A percentile compares a stretch with the other conserved stretches of the same genome.
Conservation (phyloP, 2,797 vertebrate genomes). For the Danio albolineatus region DNA sequence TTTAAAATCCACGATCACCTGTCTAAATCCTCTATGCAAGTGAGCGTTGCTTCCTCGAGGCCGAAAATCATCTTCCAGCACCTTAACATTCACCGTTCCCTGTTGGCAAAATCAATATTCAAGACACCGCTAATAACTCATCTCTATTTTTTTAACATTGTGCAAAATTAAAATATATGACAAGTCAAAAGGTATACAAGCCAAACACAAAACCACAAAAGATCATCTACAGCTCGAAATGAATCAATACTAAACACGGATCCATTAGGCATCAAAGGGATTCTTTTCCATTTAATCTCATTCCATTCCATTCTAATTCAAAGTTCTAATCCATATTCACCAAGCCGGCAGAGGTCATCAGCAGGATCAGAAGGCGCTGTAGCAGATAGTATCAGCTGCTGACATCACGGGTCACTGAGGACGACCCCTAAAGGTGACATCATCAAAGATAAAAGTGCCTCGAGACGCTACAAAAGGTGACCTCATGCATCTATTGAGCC, state of each 20-base stretch:
- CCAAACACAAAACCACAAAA: background rate
- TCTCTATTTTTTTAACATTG: too few species aligned
- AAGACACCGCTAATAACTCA: too few species aligned
- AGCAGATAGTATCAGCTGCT: slow-evolving; percentile 47
- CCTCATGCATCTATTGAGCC: background rate
- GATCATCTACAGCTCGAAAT: background rate
- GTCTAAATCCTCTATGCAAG: too few species aligned
- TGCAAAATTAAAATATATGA: too few species aligned
- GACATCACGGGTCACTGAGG: slow-evolving; percentile 40
- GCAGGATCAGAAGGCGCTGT: slow-evolving; percentile 35
- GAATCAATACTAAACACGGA: slow-evolving; percentile 3
- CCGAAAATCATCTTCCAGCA: too few species aligned
- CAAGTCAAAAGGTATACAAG: too few species aligned
- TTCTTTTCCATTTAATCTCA: background rate
- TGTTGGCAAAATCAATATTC: too few species aligned
- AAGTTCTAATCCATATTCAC: slow-evolving; percentile 33
- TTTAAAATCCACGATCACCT: too few species aligned
- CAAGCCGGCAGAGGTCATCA: slow-evolving; percentile 45
- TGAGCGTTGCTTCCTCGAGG: too few species aligned
- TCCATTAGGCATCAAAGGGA: slow-evolving; percentile 2
- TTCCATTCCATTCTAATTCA: slow-evolving; percentile 18
- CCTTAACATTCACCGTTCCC: too few species aligned
- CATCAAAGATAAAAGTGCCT: slow-evolving; percentile 22
- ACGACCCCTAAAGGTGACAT: slow-evolving; percentile 50
- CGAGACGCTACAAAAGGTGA: slow-evolving; percentile 31